Evolutionary conservation across 1,140 invertebrate genomes (phyloP).

Genomic region (Drosophila seguyi): DNA sequence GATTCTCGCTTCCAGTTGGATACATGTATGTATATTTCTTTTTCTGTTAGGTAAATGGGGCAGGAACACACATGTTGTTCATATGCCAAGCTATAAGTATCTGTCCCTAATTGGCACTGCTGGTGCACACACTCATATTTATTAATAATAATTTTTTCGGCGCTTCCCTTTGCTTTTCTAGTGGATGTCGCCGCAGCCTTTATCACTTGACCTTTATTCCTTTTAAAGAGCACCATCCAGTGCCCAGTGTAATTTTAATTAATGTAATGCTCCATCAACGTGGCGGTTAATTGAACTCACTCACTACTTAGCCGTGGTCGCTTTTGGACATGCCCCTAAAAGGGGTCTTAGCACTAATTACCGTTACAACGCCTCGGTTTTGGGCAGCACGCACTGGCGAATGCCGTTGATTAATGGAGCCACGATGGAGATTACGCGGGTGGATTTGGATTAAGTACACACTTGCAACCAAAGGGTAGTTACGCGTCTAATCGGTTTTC

Average conservation of each 20-base stretch:
- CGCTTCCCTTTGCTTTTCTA: constrained; percentile 32
- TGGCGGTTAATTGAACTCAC: constrained; percentile 58
- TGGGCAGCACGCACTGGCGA: constrained; percentile 29
- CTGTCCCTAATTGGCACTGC: constrained; percentile 63
- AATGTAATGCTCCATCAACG: constrained; percentile 58
- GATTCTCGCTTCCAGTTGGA: background rate
- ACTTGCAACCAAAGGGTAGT: background rate
- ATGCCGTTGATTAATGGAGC: constrained; percentile 67
- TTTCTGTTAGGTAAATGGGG: constrained; percentile 4
- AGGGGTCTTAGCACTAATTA: constrained; percentile 63
- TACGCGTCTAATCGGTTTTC: background rate
- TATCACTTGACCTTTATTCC: constrained; percentile 42
- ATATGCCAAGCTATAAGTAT: constrained; percentile 56
- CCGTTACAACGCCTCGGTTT: constrained; percentile 46
- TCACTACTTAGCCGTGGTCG: constrained; percentile 19
- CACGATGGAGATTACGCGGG: constrained; percentile 50
- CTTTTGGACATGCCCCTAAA: constrained; percentile 27
- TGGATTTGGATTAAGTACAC: constrained; percentile 36
- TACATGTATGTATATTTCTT: background rate
- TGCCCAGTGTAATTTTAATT: constrained; percentile 64
- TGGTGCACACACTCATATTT: constrained; percentile 49
- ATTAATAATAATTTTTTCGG: constrained; percentile 64
- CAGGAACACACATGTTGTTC: constrained; percentile 64
- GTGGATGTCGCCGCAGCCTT: constrained; percentile 60
- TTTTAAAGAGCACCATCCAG: constrained; percentile 51